These are phyloP conservation scores for Acromyrmex echinatior DNA, from an alignment of 1,140 invertebrate species.

Conservation along the genomic window DNA sequence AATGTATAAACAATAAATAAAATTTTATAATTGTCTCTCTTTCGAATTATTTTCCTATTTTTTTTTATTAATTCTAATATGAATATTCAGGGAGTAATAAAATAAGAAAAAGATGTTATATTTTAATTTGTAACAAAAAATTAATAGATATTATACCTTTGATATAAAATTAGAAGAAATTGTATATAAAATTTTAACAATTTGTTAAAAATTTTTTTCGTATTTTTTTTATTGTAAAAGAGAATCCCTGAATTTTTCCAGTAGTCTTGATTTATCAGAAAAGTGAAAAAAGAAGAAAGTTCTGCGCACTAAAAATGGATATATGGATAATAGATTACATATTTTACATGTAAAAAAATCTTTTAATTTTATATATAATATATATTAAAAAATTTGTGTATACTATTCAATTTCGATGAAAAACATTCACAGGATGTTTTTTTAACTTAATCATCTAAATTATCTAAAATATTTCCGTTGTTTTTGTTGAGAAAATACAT, in stretches of 20 bases:
- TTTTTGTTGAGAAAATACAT: no score
- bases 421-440: not conserved
- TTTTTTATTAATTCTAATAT: conserved; percentile 1
- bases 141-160: not conserved
- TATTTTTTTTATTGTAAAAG: not conserved
- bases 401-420: not conserved
- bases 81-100: not conserved
- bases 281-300: no score
- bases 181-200: not conserved
- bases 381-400: no score
- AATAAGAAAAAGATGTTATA: not conserved
- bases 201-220: not conserved
- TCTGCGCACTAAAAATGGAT: not conserved
- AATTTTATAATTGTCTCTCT: not conserved
- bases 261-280: not conserved
- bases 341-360: no score
- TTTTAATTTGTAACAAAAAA: not conserved
- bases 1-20: conserved; percentile 12
- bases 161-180: not conserved
- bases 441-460: no score
- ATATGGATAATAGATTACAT: not conserved
- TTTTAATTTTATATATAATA: no score
- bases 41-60: not conserved
- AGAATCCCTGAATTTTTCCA: not conserved
- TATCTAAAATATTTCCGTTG: no score